Evolutionary conservation across 2,113 vertebrate genomes (phyloP).

Genomic region (Microcebus jonahi): DNA sequence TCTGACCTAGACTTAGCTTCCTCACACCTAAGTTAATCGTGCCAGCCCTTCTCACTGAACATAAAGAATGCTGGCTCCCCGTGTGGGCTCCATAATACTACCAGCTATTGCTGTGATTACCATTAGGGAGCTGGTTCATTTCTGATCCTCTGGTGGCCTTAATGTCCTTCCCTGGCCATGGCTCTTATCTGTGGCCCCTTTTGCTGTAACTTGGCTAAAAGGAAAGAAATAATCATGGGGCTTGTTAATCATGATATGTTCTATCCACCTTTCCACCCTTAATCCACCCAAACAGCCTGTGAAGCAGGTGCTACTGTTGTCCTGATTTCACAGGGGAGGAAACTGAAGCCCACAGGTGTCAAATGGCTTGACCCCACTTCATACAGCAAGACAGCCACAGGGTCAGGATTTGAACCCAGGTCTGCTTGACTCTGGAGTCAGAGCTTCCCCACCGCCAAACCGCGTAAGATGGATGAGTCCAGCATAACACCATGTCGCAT

Average conservation of each 20-base stretch:
- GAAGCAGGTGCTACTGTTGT: background rate
- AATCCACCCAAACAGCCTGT: background rate
- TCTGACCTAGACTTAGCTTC: background rate
- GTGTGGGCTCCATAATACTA: background rate
- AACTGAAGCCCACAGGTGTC: background rate
- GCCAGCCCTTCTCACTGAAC: background rate
- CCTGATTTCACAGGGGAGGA: background rate
- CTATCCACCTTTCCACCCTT: background rate
- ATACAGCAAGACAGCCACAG: background rate
- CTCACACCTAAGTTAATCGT: background rate
- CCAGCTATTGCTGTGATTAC: too few relatives aligned
- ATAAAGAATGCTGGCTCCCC: background rate
- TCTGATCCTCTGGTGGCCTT: background rate
- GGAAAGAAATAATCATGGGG: background rate
- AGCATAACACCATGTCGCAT: accelerated
- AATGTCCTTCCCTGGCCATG: background rate
- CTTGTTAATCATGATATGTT: background rate
- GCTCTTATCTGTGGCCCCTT: background rate
- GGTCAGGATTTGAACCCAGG: background rate
- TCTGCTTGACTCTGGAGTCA: background rate
- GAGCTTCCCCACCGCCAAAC: accelerated
- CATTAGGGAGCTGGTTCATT: background rate
- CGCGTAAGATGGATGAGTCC: background rate
- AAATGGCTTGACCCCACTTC: background rate
- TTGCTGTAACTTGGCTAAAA: background rate